Conservation (phyloP, 2,888 invertebrate species). For the Galeruca laticollis region DNA sequence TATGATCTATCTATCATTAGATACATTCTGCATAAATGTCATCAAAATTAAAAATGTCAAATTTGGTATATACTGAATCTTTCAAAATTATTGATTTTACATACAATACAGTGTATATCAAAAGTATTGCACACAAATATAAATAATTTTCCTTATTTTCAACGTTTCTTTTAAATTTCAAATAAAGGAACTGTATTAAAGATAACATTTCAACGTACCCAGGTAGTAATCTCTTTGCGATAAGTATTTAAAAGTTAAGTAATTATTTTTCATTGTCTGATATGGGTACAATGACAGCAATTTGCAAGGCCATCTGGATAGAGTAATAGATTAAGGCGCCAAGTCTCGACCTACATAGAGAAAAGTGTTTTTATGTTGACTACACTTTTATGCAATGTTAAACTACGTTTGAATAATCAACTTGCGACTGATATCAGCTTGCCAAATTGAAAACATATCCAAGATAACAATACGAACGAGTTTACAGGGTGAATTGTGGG, state of each 20-base stretch:
- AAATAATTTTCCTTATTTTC: too few relatives aligned
- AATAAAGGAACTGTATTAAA: too few relatives aligned
- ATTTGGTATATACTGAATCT: too few relatives aligned
- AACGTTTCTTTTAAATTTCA: too few relatives aligned
- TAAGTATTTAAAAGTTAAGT: neutral
- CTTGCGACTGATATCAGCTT: neutral
- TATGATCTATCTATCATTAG: too few relatives aligned
- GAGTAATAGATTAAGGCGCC: constrained; percentile 52
- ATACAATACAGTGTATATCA: too few relatives aligned
- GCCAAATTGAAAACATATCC: neutral
- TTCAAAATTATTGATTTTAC: too few relatives aligned
- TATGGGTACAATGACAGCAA: constrained; percentile 42
- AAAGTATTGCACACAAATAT: too few relatives aligned
- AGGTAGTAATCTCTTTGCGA: neutral
- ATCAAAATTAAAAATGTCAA: too few relatives aligned
- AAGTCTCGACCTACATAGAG: constrained; percentile 53
- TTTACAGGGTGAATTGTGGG: neutral
- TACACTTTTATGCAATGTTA: constrained; percentile 35
- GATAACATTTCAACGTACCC: neutral
- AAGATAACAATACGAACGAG: neutral
- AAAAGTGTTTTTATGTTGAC: constrained; percentile 39
- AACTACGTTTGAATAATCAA: constrained; percentile 4
- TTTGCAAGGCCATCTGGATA: constrained; percentile 57
- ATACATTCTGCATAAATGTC: too few relatives aligned
- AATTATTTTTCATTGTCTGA: constrained; percentile 49